Percentiles rank a stretch among this genome's conserved stretches.
These are phyloP conservation scores for Arizona elegans DNA, from an alignment of 2,113 vertebrate species.

Conservation along the genomic window DNA sequence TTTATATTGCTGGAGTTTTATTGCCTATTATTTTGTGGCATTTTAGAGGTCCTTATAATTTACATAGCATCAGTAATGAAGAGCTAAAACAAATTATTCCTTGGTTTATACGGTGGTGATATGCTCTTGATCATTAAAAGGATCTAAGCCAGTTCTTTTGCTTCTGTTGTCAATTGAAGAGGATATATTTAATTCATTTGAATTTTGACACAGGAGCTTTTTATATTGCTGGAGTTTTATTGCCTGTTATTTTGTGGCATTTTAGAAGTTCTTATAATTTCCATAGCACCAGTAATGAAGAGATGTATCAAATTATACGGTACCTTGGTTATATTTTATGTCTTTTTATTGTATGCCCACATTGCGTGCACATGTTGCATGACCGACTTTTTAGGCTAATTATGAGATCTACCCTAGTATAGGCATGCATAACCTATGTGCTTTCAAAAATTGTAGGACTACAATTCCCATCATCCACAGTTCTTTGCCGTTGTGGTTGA, in stretches of 20 bases:
- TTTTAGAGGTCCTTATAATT: background rate
- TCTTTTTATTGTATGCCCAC: background rate
- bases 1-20: background rate
- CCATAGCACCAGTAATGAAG: background rate
- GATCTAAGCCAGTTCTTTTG: background rate
- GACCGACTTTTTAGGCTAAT: background rate
- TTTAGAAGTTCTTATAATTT: background rate
- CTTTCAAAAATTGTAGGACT: background rate
- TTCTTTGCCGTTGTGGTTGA: background rate
- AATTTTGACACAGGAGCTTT: background rate
- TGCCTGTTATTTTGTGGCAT: background rate
- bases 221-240: background rate
- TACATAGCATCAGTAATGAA: background rate
- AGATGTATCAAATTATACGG: background rate
- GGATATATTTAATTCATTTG: background rate
- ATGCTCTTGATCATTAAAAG: background rate
- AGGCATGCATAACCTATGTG: background rate
- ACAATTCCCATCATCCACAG: no score
- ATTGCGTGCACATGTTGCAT: background rate
- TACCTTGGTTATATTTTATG: background rate
- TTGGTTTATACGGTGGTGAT: background rate
- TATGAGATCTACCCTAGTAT: background rate
- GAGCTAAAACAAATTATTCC: background rate
- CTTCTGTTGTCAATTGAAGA: background rate
- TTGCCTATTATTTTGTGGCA: background rate